phyloP scores from a whole-genome alignment of 2,113 vertebrate genomes.

The Pelodiscus sinensis region DNA sequence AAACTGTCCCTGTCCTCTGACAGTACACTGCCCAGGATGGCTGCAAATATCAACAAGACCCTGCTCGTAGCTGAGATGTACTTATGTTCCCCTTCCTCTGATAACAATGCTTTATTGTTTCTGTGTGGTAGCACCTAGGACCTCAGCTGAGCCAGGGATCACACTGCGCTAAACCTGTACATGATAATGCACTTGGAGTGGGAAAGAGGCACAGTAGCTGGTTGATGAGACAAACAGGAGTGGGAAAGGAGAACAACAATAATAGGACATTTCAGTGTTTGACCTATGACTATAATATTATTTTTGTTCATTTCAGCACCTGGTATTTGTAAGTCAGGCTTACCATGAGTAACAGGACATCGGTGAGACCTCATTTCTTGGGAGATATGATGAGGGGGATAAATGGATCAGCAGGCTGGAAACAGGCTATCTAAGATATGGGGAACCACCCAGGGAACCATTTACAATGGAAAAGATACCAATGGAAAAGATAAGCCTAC shows the following conservation, averaged over 20 bases:
- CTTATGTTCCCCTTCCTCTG: not conserved
- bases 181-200: not conserved
- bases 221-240: not conserved
- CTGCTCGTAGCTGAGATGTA: not conserved
- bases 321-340: not conserved
- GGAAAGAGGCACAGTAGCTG: not conserved
- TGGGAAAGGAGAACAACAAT: not conserved
- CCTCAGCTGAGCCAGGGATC: not conserved
- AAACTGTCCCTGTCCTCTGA: not conserved
- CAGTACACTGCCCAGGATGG: not conserved
- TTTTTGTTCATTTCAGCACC: not conserved
- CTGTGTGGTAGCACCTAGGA: not conserved
- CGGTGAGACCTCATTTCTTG: not conserved
- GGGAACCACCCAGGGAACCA: not conserved
- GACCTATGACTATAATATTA: not conserved
- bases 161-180: fast-evolving
- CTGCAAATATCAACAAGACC: not conserved
- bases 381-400: not conserved
- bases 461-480: not conserved
- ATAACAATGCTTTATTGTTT: not conserved
- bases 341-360: not conserved
- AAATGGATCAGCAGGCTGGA: not conserved
- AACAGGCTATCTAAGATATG: not conserved
- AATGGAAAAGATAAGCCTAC: not conserved
- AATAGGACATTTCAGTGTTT: not conserved